Conservation (phyloP, 2,888 invertebrate genomes). For the Sturmia bella region DNA sequence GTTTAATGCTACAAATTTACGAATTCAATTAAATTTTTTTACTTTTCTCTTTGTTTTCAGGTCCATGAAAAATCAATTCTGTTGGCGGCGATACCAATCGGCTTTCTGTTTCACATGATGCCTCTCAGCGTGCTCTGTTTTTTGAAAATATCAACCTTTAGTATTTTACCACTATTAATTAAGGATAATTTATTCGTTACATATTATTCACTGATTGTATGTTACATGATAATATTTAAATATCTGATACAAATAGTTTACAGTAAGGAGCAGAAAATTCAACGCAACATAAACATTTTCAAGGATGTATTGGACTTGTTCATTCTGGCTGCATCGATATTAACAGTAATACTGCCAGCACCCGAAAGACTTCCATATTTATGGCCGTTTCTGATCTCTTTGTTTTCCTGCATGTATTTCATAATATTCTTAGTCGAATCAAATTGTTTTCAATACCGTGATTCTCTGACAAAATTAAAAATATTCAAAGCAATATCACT, state of each 20-base stretch:
- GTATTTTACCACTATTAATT: constrained; percentile 55
- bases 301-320: constrained; percentile 48
- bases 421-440: constrained; percentile 29
- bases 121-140: constrained; percentile 50
- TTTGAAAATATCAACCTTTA: constrained; percentile 56
- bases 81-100: constrained; percentile 50
- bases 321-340: constrained; percentile 40
- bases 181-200: constrained; percentile 44
- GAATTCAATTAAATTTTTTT: too few species aligned
- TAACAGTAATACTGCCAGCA: constrained; percentile 35
- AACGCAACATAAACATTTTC: constrained; percentile 5
- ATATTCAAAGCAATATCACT: not conserved
- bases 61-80: constrained; percentile 65
- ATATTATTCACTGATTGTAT: constrained; percentile 52
- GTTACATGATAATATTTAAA: constrained; percentile 38
- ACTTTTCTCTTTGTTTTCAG: constrained; percentile 31
- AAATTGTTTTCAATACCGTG: constrained; percentile 1
- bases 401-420: constrained; percentile 46
- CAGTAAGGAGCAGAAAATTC: constrained; percentile 17
- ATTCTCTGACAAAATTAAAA: not conserved
- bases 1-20: too few species aligned
- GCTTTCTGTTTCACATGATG: constrained; percentile 37
- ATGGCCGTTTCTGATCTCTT: constrained; percentile 60
- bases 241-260: constrained; percentile 38
- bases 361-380: constrained; percentile 51